Conservation (phyloP, 2,888 invertebrate genomes). For the Lepetodrilus schrolli region DNA sequence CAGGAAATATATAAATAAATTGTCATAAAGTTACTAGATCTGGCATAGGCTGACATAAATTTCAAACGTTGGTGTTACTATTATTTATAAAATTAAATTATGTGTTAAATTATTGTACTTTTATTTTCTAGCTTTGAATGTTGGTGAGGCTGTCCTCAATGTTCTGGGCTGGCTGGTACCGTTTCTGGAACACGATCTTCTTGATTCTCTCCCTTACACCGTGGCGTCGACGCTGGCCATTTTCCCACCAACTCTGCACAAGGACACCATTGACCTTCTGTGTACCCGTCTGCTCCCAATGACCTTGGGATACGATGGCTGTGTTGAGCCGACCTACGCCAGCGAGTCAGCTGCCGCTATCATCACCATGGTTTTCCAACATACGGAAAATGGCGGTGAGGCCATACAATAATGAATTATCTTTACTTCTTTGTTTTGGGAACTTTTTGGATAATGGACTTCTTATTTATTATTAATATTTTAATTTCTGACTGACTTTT, state of each 20-base stretch:
- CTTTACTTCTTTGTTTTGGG: neutral
- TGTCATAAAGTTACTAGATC: too few species aligned
- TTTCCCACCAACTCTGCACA: constrained; percentile 91
- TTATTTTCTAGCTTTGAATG: constrained; percentile 80
- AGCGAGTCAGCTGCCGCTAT: constrained; percentile 83
- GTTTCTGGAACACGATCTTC: constrained; percentile 95
- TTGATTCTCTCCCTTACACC: constrained; percentile 95
- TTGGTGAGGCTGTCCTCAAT: constrained; percentile 92
- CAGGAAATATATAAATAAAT: too few species aligned
- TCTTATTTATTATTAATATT: too few species aligned
- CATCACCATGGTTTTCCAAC: constrained; percentile 97
- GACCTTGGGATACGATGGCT: constrained; percentile 80
- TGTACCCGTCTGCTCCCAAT: constrained; percentile 97
- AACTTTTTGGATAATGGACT: neutral
- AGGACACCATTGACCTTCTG: constrained; percentile 93
- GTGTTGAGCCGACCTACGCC: constrained; percentile 71
- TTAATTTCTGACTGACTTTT: too few species aligned
- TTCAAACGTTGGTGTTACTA: too few species aligned
- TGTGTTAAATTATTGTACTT: too few species aligned
- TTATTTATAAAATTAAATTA: too few species aligned
- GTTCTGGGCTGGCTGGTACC: constrained; percentile 95
- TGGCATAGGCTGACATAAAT: too few species aligned
- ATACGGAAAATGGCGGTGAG: constrained; percentile 91
- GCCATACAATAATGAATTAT: neutral
- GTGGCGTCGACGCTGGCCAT: constrained; percentile 95